A percentile compares a stretch with the other conserved stretches of the same genome.
Evolutionary conservation across 2,797 vertebrate genomes (phyloP).

Genomic region (Gouania willdenowi): DNA sequence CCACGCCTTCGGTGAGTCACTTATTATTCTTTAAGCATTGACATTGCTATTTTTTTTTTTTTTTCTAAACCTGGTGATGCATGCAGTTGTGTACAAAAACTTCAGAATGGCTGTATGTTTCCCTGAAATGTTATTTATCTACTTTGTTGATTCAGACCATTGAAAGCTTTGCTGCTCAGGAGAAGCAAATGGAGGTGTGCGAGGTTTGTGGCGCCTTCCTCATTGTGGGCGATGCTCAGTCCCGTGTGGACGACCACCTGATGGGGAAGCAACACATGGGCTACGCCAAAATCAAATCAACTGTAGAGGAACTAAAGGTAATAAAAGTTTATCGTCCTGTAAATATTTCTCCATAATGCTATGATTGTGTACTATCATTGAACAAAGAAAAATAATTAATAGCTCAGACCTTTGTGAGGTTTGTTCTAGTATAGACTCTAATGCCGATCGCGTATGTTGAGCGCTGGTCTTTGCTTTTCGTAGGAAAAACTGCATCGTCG

Average conservation of each 20-base stretch:
- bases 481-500: constrained; percentile 80
- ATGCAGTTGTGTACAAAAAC: not conserved
- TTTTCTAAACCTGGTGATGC: too few species aligned
- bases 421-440: too few species aligned
- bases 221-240: constrained; percentile 97
- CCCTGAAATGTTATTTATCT: not conserved
- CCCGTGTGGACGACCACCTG: constrained; percentile 95
- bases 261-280: constrained; percentile 99
- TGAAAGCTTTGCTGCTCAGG: constrained; percentile 97
- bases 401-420: too few species aligned
- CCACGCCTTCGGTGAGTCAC: constrained; percentile 85
- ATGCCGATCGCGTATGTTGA: too few species aligned
- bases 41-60: too few species aligned
- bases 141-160: constrained; percentile 80
- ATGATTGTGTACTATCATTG: too few species aligned
- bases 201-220: constrained; percentile 98
- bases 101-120: too few species aligned
- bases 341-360: too few species aligned
- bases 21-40: too few species aligned
- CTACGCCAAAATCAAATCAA: constrained; percentile 98
- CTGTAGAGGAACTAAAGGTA: constrained; percentile 98
- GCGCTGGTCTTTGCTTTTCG: too few species aligned
- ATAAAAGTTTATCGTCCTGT: constrained; percentile 1
- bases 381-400: too few species aligned
- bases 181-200: constrained; percentile 99